Evolutionary conservation across 2,888 invertebrate genomes (phyloP), one percentile per base, ranked within the genome.

Genomic region (Philereme transversata): DNA sequence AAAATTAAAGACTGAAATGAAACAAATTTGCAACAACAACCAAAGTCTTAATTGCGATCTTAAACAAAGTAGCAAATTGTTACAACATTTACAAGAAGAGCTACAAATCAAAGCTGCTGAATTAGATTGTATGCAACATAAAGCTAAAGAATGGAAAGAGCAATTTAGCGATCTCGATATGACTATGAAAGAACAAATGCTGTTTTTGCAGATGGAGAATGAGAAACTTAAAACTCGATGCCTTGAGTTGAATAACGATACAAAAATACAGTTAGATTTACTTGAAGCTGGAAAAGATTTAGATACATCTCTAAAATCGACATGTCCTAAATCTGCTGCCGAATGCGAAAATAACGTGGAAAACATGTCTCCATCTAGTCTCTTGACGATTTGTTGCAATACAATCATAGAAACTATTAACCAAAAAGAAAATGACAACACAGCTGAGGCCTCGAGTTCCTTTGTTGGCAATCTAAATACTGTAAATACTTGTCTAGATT

Each of bases 301-400:
- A 0, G 22, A 44, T 3, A 36, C 6, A 35, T 40, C 38, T 11
- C 7, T 41, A 38, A 55, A 45, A 49, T 52, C 55, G 40, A 7
- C 43, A 33, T 41, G 41, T 2, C 33, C 11, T 3, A 34, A 22
- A 46, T 41, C 45, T 44, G 49, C 22, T 44, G 9, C 6, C 56
- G 59, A 66, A 10, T 48, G 8, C 38, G 60, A 57, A 41, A 63
- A 68, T 34, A 54, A 62, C 47, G 36, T 45, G 34, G 75, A 77
- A 60, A 63, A 66, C 4, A 69, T 74, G 38, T 78, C 82, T n/a
- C 87, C 88, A 9, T 82, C 78, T 44, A 90, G 86, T 70, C 76
- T 91, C n/a, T 62, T 83, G 40, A 87, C 82, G 35, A 82, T 90
- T 61, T 86, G 87, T 64, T 87, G 81, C 64, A 81, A 84, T 60